These are phyloP conservation scores for Catajapyx aquilonaris DNA, from an alignment of 1,140 invertebrate genomes.

Conservation along the genomic window DNA sequence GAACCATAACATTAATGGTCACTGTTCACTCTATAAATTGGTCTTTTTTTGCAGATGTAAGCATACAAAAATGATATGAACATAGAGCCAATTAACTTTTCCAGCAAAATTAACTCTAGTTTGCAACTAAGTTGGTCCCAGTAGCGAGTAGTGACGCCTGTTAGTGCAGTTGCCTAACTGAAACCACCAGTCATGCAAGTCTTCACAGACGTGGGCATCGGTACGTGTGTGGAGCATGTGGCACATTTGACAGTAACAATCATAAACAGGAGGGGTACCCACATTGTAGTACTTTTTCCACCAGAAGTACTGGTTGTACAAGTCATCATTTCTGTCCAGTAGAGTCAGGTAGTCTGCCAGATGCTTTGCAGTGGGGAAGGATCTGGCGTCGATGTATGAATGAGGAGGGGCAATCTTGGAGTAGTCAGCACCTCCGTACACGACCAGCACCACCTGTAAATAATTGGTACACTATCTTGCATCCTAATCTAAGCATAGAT, in stretches of 20 bases:
- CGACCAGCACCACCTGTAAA: conserved; percentile 27
- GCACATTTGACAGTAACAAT: neutral
- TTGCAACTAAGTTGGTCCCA: no score
- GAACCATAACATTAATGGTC: no score
- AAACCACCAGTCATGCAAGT: neutral
- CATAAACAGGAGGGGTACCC: neutral
- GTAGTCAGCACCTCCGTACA: conserved; percentile 32
- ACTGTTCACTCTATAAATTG: no score
- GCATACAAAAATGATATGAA: no score
- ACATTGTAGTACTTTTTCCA: conserved; percentile 15
- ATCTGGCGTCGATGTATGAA: conserved; percentile 36
- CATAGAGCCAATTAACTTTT: no score
- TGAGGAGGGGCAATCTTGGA: conserved; percentile 25
- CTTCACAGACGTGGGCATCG: neutral
- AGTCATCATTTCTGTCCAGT: conserved; percentile 19
- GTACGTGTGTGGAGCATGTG: neutral
- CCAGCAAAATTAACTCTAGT: no score
- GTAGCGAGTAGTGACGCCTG: no score
- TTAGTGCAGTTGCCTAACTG: no score
- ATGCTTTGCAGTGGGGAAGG: conserved; percentile 24
- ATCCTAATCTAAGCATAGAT: no score
- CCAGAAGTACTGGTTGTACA: conserved; percentile 16
- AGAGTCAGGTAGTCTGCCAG: conserved; percentile 27
- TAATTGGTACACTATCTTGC: conserved; percentile 9
- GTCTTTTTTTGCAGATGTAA: no score